Percentiles rank a stretch among this genome's conserved stretches.
phyloP scores from a whole-genome alignment of 2,888 invertebrate species.

The Andrena dorsata region DNA sequence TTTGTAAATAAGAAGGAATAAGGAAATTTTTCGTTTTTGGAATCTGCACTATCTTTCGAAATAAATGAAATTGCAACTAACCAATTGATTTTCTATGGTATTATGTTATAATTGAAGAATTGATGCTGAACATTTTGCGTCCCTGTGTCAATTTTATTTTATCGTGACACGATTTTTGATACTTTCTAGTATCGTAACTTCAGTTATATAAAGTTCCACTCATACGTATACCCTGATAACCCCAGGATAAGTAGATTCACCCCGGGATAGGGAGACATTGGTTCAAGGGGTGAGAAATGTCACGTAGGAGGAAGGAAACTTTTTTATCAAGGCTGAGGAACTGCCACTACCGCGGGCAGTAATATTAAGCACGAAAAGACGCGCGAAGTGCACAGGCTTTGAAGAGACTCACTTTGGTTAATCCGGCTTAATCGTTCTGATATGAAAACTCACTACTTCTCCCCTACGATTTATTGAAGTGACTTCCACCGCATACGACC shows the following conservation, averaged over 20 bases:
- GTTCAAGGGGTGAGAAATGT: constrained; percentile 27
- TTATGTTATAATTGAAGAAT: background rate
- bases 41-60: background rate
- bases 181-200: constrained; percentile 16
- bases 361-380: constrained; percentile 2
- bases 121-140: background rate
- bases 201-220: constrained; percentile 20
- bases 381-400: background rate
- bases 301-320: constrained; percentile 2
- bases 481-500: too few relatives aligned
- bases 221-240: constrained; percentile 26
- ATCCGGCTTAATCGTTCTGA: background rate
- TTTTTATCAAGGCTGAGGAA: constrained; percentile 12
- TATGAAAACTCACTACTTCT: background rate
- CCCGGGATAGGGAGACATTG: constrained; percentile 32
- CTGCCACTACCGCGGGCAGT: background rate
- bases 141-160: background rate
- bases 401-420: constrained; percentile 6
- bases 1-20: too few relatives aligned
- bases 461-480: background rate
- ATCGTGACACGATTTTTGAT: constrained; percentile 28
- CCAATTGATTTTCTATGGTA: background rate
- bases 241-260: constrained; percentile 38
- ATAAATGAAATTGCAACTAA: background rate
- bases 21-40: too few relatives aligned